These are phyloP conservation scores for Troides oblongomaculatus DNA, from an alignment of 2,888 invertebrate genomes.

Conservation along the genomic window DNA sequence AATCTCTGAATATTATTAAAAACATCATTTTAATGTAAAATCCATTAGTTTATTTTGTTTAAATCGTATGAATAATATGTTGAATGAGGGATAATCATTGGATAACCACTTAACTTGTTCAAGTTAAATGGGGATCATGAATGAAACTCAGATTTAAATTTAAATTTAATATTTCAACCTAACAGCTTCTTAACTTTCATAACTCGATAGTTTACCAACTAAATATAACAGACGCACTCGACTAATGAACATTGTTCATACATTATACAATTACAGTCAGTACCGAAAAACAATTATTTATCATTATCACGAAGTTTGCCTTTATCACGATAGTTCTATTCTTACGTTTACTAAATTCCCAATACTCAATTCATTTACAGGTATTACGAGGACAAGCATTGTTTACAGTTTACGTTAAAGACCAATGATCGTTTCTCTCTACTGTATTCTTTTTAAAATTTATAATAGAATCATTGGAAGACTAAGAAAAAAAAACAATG, in stretches of 20 bases:
- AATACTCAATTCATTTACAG: constrained; percentile 62
- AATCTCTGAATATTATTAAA: too few species aligned
- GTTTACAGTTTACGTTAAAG: background rate
- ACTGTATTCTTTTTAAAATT: constrained; percentile 23
- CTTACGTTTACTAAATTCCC: constrained; percentile 75
- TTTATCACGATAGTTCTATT: constrained; percentile 78
- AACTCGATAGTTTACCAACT: constrained; percentile 76
- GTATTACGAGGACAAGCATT: constrained; percentile 11
- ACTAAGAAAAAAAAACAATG: constrained; percentile 34
- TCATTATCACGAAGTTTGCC: constrained; percentile 76
- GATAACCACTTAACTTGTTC: background rate
- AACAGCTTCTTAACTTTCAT: constrained; percentile 75
- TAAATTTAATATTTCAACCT: constrained; percentile 78
- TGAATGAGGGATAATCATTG: background rate
- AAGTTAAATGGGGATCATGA: constrained; percentile 29
- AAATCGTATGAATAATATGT: too few species aligned
- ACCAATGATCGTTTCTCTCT: constrained; percentile 3
- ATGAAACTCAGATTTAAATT: constrained; percentile 61
- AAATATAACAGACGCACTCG: constrained; percentile 74
- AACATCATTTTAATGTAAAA: too few species aligned
- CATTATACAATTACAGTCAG: constrained; percentile 75
- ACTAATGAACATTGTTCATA: constrained; percentile 79
- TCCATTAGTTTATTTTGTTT: too few species aligned
- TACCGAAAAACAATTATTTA: constrained; percentile 74
- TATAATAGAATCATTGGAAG: constrained; percentile 34